phyloP scores from a whole-genome alignment of 2,113 vertebrate genomes.

The Enhydra lutris region DNA sequence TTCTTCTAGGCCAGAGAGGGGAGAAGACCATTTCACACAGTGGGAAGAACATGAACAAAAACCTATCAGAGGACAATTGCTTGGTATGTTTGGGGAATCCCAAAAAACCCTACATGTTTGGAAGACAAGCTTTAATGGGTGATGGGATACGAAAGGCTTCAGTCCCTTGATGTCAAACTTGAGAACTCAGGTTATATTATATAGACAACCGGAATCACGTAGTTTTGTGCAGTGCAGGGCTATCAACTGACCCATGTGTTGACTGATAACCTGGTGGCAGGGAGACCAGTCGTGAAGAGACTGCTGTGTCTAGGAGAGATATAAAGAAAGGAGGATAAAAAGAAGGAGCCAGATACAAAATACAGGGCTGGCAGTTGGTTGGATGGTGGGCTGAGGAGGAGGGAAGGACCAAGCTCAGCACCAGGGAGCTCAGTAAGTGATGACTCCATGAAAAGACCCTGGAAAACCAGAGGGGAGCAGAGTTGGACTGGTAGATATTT shows the following conservation, averaged over 20 bases:
- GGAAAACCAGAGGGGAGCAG: no score
- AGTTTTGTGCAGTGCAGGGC: not conserved
- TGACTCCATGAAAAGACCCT: fast-evolving
- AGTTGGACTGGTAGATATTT: not conserved
- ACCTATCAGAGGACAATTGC: not conserved
- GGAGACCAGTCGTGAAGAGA: not conserved
- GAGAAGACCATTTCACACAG: not conserved
- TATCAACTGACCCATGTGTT: not conserved
- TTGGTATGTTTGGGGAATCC: not conserved
- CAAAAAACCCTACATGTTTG: not conserved
- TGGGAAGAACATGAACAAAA: not conserved
- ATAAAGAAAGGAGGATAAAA: not conserved
- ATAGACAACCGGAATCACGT: not conserved
- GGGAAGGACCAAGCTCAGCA: not conserved
- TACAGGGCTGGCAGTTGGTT: not conserved
- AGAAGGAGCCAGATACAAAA: not conserved
- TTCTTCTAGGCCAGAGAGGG: not conserved
- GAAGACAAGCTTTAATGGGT: not conserved
- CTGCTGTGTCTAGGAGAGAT: not conserved
- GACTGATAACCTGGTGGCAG: not conserved
- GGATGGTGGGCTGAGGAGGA: not conserved
- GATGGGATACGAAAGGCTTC: not conserved
- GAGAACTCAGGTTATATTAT: not conserved
- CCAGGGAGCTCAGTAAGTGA: not conserved
- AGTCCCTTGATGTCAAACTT: not conserved